phyloP scores from a whole-genome alignment of 2,888 invertebrate genomes.

The Argyra leucocephala region DNA sequence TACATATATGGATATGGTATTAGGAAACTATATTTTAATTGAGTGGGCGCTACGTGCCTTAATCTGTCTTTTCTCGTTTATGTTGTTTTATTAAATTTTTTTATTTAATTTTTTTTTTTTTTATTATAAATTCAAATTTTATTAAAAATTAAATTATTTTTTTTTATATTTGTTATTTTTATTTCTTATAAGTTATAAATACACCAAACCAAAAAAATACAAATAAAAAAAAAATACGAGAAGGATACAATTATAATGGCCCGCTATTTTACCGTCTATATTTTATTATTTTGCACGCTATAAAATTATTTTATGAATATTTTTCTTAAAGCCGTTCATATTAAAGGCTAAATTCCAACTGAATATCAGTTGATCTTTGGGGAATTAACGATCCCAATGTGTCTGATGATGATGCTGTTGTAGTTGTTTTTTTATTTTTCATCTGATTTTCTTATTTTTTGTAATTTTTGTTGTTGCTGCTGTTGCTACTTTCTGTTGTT shows the following conservation, averaged over 20 bases:
- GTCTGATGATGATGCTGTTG: neutral
- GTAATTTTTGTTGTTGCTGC: neutral
- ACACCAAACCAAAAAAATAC: no score
- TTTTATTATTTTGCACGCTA: no score
- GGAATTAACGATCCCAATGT: neutral
- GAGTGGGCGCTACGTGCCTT: neutral
- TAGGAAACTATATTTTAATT: neutral
- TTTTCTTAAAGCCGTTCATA: neutral
- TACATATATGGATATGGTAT: neutral
- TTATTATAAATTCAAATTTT: neutral
- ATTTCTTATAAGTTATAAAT: neutral
- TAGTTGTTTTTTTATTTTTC: neutral
- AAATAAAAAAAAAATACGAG: no score
- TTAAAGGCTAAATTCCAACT: slow-evolving; percentile 1
- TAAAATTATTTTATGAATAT: neutral
- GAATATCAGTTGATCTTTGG: neutral
- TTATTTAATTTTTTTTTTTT: neutral
- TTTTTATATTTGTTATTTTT: neutral
- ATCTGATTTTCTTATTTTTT: no score
- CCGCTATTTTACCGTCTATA: no score
- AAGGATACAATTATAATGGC: no score
- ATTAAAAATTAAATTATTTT: neutral
- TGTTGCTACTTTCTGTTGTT: neutral
- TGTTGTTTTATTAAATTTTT: neutral
- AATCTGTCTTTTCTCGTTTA: no score